phyloP scores from a whole-genome alignment of 2,888 invertebrate genomes.

The Spodoptera picta region DNA sequence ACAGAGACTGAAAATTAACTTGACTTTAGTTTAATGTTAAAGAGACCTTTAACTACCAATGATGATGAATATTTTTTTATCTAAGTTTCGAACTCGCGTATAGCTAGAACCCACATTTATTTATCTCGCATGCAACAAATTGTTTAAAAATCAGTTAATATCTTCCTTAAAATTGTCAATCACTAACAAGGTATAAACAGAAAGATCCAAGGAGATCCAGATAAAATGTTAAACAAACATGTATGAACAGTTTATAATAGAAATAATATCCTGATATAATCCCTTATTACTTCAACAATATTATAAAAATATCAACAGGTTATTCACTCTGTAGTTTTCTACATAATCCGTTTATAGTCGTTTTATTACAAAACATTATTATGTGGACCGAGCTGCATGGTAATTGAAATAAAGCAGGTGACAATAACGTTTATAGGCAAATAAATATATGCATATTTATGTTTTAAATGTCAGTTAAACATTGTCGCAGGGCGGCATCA shows the following conservation, averaged over 20 bases:
- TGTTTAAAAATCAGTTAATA: background rate
- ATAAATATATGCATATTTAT: no score
- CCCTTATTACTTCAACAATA: background rate
- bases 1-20: no score
- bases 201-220: slow-evolving; percentile 22
- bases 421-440: background rate
- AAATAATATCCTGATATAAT: background rate
- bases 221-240: slow-evolving; percentile 12
- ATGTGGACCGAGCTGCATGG: slow-evolving; percentile 4
- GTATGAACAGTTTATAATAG: slow-evolving; percentile 1
- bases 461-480: no score
- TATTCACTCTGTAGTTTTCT: background rate
- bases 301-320: slow-evolving; percentile 3
- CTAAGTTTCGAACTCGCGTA: no score
- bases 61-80: no score
- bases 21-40: no score
- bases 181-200: background rate
- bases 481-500: no score
- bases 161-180: slow-evolving; percentile 25
- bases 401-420: slow-evolving; percentile 19
- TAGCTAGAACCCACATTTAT: no score
- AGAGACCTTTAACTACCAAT: no score
- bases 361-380: no score
- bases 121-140: no score
- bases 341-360: no score